phyloP scores from a whole-genome alignment of 2,888 invertebrate species.

The Protophormia terraenovae region DNA sequence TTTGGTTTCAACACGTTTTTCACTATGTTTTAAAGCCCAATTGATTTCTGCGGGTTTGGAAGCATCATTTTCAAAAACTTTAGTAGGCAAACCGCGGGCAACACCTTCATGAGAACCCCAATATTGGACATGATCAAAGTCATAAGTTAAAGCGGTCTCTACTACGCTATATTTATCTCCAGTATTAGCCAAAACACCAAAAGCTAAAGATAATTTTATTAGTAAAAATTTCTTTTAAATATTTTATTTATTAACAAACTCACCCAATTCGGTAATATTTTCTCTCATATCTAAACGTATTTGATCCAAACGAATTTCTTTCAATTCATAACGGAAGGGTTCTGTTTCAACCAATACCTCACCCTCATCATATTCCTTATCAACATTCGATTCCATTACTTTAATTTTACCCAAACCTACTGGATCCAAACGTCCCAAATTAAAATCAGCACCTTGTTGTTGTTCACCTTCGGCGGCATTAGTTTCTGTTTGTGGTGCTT shows the following conservation, averaged over 20 bases:
- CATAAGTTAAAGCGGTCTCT: constrained; percentile 88
- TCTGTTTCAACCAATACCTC: constrained; percentile 91
- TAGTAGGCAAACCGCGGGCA: constrained; percentile 79
- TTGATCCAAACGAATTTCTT: constrained; percentile 84
- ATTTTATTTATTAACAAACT: constrained; percentile 73
- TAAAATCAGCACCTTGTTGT: constrained; percentile 79
- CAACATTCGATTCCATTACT: constrained; percentile 85
- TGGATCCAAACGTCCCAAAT: constrained; percentile 87
- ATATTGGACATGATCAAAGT: constrained; percentile 86
- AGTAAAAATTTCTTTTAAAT: neutral
- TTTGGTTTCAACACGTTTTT: constrained; percentile 82
- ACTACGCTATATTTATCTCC: constrained; percentile 84
- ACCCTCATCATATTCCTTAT: constrained; percentile 84
- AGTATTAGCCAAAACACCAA: constrained; percentile 82
- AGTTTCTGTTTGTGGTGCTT: constrained; percentile 67
- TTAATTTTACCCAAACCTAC: constrained; percentile 87
- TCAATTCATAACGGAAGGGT: constrained; percentile 89
- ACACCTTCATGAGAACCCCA: constrained; percentile 89
- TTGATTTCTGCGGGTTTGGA: constrained; percentile 83
- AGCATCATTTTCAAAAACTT: constrained; percentile 77
- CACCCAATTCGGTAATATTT: constrained; percentile 83
- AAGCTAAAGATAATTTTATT: constrained; percentile 70
- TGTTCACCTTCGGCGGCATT: constrained; percentile 63
- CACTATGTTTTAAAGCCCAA: constrained; percentile 86
- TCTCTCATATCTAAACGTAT: constrained; percentile 83